Evolutionary conservation across 1,140 invertebrate species (phyloP), one percentile per base, ranked within the genome.

Genomic region (Euwallacea fornicatus): DNA sequence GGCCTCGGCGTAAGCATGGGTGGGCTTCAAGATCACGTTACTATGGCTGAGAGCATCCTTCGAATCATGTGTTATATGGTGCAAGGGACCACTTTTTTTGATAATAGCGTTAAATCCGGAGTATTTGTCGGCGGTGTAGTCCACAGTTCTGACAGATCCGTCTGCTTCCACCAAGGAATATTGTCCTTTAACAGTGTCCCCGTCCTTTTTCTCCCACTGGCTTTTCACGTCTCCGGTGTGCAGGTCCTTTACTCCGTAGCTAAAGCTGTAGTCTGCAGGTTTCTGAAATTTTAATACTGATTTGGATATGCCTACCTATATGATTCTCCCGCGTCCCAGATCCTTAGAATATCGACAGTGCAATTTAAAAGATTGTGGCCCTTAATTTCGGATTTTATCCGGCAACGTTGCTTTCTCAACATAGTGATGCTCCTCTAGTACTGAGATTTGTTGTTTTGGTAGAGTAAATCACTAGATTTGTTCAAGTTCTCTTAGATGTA

Each of bases 161-260:
- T 87, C 86, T 21, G 86, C 81, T 76, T 87, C 85, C 1, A 86
- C 77, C 44, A 81, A 60, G 0, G 79, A 80, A 69, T 81, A 81
- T 54, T 81, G 76, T 0, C 79, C 80, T n/a, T 73, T 76, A 15
- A 81, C 74, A 2, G 69, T 73, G 54, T 80, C 77, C 6, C 78
- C 79, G 60, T 79, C 73, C 71, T 80, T 80, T 64, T 79, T 80
- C 65, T 81, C 79, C 79, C 80, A 81, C 75, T 81, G 80, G 42
- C 78, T 74, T 62, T 91, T 90, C 55, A 88, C 85, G 76, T 90
- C 89, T 72, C 91, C 88, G 33, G 88, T 92, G 80, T 88, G 86
- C 46, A 86, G 84, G 78, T 92, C 91, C 74, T 89, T 85, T 9
- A 92, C 89, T 10, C 87, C 88, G 77, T 92, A 92, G 75, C 88